Evolutionary conservation across 2,888 invertebrate genomes (phyloP).

Genomic region (Epinotia ramella): DNA sequence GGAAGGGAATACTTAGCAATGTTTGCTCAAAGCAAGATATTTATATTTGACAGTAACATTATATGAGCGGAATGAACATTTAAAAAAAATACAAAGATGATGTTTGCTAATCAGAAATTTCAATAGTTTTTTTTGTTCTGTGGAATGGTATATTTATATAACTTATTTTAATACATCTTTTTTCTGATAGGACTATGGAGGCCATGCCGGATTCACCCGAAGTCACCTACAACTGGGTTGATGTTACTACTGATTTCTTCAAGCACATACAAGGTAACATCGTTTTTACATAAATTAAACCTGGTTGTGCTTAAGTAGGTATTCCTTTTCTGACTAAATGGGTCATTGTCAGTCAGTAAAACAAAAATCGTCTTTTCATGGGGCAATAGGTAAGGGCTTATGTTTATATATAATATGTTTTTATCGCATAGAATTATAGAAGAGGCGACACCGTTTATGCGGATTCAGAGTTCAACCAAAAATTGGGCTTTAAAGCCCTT

Average conservation of each 20-base stretch:
- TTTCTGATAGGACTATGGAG: conserved; percentile 73
- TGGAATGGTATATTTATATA: not conserved
- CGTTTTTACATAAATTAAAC: not conserved
- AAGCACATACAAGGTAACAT: conserved; percentile 76
- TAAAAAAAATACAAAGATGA: too few relatives aligned
- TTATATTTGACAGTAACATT: not conserved
- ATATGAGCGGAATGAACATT: too few relatives aligned
- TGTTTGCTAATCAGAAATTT: not conserved
- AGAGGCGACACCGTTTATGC: too few relatives aligned
- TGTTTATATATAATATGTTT: too few relatives aligned
- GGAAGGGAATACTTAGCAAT: not conserved
- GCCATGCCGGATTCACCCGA: conserved; percentile 72
- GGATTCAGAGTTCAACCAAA: too few relatives aligned
- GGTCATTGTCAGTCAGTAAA: too few relatives aligned
- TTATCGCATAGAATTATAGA: too few relatives aligned
- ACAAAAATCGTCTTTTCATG: too few relatives aligned
- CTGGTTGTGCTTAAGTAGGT: not conserved
- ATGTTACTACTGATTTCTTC: conserved; percentile 86
- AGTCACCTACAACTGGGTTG: conserved; percentile 88
- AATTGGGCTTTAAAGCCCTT: too few relatives aligned
- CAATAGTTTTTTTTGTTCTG: not conserved
- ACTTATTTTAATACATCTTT: not conserved
- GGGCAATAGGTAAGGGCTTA: too few relatives aligned
- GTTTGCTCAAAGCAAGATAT: not conserved
- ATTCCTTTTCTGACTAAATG: not conserved